phyloP scores from a whole-genome alignment of 1,140 invertebrate species.

The Leptoteleia sp. region DNA sequence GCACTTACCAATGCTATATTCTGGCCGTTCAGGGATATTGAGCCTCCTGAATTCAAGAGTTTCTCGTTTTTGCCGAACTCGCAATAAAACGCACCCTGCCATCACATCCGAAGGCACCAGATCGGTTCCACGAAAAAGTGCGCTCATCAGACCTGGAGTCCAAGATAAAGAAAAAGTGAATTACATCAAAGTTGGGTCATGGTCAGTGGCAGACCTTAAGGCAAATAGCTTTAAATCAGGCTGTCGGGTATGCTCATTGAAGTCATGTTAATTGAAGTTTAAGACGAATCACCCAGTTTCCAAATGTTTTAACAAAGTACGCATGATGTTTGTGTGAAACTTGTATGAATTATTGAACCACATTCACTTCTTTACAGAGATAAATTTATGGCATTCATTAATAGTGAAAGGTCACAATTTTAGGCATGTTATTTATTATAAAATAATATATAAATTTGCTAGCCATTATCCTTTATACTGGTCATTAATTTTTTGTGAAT shows the following conservation, averaged over 20 bases:
- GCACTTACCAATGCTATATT: slow-evolving; percentile 84
- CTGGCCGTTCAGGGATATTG: slow-evolving; percentile 85
- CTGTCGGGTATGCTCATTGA: not conserved
- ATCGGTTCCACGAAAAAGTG: slow-evolving; percentile 91
- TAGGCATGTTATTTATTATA: too few relatives aligned
- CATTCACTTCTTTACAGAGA: too few relatives aligned
- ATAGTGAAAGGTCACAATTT: too few relatives aligned
- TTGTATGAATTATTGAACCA: too few relatives aligned
- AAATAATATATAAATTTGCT: too few relatives aligned
- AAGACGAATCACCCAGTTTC: too few relatives aligned
- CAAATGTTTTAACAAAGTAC: too few relatives aligned
- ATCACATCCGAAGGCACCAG: slow-evolving; percentile 93
- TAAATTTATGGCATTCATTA: too few relatives aligned
- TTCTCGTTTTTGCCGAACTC: slow-evolving; percentile 87
- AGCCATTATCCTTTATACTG: too few relatives aligned
- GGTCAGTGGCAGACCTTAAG: not conserved
- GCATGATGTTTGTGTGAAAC: too few relatives aligned
- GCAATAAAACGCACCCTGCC: slow-evolving; percentile 90
- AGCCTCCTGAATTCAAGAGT: slow-evolving; percentile 86
- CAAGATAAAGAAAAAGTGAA: slow-evolving; percentile 10
- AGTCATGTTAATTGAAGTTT: not conserved
- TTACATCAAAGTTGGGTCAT: slow-evolving; percentile 31
- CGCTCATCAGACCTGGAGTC: slow-evolving; percentile 84
- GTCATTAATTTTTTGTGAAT: too few relatives aligned
- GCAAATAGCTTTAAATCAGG: slow-evolving; percentile 23